Evolutionary conservation across 2,888 invertebrate genomes (phyloP).

Genomic region (Xylophagus ater): DNA sequence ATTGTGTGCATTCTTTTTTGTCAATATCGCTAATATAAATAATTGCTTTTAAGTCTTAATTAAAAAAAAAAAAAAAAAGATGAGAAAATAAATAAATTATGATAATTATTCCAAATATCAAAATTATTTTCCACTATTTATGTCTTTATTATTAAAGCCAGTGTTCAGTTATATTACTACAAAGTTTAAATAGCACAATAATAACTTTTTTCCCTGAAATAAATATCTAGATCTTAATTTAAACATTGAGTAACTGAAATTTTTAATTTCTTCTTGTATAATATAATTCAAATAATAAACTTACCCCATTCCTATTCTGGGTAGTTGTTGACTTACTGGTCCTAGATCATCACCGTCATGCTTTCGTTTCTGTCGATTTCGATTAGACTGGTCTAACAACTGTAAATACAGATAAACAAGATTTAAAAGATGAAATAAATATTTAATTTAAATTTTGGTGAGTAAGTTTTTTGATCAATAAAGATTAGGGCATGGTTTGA

Average conservation of each 20-base stretch:
- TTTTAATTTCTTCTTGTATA: not conserved
- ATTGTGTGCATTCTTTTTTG: no score
- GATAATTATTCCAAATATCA: not conserved
- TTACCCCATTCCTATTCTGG: conserved; percentile 22
- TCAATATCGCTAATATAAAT: no score
- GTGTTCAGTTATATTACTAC: not conserved
- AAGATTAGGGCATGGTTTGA: no score
- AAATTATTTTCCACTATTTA: not conserved
- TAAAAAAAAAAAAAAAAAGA: no score
- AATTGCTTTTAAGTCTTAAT: no score
- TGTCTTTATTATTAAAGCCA: not conserved
- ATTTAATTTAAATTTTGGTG: not conserved
- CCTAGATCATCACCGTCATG: conserved; percentile 16
- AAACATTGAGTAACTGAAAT: not conserved
- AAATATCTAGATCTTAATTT: not conserved
- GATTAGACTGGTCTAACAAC: conserved; percentile 6
- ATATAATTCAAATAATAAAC: conserved; percentile 4
- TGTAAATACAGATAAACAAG: conserved; percentile 1
- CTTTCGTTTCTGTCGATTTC: conserved; percentile 15
- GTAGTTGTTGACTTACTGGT: conserved; percentile 14
- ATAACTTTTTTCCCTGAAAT: not conserved
- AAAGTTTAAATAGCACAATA: not conserved
- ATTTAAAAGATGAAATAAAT: not conserved
- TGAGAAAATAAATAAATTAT: no score
- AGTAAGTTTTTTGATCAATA: not conserved